Evolutionary conservation across 2,113 vertebrate species (phyloP).

Genomic region (Microcebus tavaratra): DNA sequence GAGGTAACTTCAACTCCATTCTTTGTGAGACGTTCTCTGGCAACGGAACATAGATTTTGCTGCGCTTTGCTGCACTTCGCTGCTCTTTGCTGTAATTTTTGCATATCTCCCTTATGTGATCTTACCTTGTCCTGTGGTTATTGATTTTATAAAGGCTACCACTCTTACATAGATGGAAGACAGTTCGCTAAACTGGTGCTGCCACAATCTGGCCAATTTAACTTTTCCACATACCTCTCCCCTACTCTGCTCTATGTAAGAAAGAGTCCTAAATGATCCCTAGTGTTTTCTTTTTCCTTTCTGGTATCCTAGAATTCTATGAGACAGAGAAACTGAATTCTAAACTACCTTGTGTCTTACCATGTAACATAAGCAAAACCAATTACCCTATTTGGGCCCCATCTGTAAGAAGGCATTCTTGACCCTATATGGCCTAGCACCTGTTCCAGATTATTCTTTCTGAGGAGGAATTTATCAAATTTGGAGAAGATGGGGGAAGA

Average conservation of each 20-base stretch:
- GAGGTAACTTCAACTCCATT: neutral
- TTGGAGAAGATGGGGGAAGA: neutral
- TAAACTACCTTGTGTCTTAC: neutral
- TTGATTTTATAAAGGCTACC: neutral
- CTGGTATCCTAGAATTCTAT: neutral
- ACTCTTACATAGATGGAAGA: neutral
- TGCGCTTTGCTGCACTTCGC: neutral
- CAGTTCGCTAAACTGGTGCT: neutral
- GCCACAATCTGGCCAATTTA: neutral
- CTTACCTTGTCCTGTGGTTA: neutral
- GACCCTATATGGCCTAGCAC: neutral
- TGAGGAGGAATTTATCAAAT: neutral
- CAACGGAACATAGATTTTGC: neutral
- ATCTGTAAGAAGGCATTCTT: neutral
- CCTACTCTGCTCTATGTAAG: neutral
- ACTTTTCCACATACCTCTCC: neutral
- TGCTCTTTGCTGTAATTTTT: neutral
- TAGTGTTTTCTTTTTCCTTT: neutral
- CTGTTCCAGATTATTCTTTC: neutral
- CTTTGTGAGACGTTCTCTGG: neutral
- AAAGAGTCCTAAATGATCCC: neutral
- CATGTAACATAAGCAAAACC: neutral
- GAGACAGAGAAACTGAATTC: neutral
- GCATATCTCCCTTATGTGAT: neutral
- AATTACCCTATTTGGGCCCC: too few species aligned